phyloP scores from a whole-genome alignment of 2,113 vertebrate species.

The Anhinga rufa region DNA sequence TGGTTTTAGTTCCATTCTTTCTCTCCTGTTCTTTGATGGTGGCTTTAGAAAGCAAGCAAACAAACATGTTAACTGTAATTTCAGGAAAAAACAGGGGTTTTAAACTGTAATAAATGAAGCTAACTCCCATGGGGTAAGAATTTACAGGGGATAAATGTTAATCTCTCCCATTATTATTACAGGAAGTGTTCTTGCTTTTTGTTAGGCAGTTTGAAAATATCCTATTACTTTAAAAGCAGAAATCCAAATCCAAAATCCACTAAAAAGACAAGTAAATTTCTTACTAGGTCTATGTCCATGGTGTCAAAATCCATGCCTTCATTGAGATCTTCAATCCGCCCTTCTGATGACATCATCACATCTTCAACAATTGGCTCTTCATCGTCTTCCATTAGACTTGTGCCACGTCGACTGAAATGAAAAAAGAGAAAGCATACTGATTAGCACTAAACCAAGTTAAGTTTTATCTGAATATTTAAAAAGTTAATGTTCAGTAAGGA shows the following conservation, averaged over 20 bases:
- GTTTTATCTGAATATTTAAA: neutral
- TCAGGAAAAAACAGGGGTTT: neutral
- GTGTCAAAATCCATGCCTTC: constrained; percentile 99
- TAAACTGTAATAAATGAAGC: neutral
- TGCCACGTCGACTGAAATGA: constrained; percentile 87
- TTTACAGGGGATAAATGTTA: neutral
- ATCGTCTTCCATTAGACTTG: constrained; percentile 97
- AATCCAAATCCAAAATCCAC: neutral
- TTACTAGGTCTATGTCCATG: constrained; percentile 99
- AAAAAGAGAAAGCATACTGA: neutral
- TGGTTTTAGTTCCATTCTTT: constrained; percentile 96
- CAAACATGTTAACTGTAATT: neutral
- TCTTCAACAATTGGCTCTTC: constrained; percentile 99
- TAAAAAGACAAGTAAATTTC: neutral
- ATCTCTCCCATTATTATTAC: neutral
- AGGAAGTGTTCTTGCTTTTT: neutral
- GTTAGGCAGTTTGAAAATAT: neutral
- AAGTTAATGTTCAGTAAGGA: neutral
- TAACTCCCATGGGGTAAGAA: neutral
- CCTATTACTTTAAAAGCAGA: neutral
- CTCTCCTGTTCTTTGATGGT: constrained; percentile 96
- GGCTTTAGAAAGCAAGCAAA: constrained; percentile 77
- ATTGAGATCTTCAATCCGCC: constrained; percentile 97
- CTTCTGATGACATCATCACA: constrained; percentile 99
- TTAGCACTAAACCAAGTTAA: neutral